A percentile compares a stretch with the other conserved stretches of the same genome.
Conservation (phyloP, 1,140 invertebrate species). For the Nebria ingens region DNA sequence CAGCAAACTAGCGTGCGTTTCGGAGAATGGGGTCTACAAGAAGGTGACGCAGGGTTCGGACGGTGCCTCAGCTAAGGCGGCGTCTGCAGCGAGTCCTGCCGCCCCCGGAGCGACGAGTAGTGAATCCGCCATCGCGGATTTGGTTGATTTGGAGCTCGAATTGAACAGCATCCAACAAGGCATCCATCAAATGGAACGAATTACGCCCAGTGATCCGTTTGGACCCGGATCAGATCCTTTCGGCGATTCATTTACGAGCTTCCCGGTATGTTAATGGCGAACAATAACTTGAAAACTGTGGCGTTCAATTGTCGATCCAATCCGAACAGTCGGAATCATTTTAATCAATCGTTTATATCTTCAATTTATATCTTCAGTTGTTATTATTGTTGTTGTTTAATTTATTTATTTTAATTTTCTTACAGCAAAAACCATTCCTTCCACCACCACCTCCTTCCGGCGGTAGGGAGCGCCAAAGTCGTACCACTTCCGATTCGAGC, state of each 20-base stretch:
- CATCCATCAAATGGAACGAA: conserved; percentile 76
- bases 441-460: conserved; percentile 56
- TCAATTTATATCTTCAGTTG: no score
- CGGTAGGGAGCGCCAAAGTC: conserved; percentile 26
- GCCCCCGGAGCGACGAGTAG: conserved; percentile 39
- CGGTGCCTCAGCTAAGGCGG: background rate
- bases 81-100: conserved; percentile 15
- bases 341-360: no score
- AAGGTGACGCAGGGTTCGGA: background rate
- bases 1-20: background rate
- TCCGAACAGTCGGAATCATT: no score
- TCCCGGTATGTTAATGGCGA: conserved; percentile 37
- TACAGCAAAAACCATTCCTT: conserved; percentile 39
- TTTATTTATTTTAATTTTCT: conserved; percentile 7
- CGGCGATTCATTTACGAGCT: conserved; percentile 67
- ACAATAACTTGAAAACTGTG: background rate
- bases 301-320: background rate
- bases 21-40: background rate
- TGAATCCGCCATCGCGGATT: conserved; percentile 54
- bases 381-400: no score
- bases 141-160: conserved; percentile 89
- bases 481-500: conserved; percentile 26
- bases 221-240: conserved; percentile 53
- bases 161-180: conserved; percentile 80
- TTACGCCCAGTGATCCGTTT: conserved; percentile 61